These are phyloP conservation scores for Altica lythri DNA, from an alignment of 2,888 invertebrate genomes.

Conservation along the genomic window DNA sequence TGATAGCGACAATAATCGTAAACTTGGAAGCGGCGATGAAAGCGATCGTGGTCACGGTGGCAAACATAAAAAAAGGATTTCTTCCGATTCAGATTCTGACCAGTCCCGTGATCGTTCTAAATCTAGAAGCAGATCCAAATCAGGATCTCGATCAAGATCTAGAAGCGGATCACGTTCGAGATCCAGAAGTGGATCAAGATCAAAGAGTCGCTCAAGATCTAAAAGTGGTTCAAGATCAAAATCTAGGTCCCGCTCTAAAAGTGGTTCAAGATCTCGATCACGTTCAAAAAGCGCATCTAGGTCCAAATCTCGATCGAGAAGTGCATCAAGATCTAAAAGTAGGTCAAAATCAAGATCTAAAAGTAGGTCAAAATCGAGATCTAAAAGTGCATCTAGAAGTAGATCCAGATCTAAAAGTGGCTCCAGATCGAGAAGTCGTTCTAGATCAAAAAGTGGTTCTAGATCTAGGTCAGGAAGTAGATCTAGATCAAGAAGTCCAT, in stretches of 20 bases:
- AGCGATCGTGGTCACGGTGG: constrained; percentile 59
- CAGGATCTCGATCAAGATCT: constrained; percentile 51
- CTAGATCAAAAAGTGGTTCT: constrained; percentile 50
- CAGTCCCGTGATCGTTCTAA: constrained; percentile 47
- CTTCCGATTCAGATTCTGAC: constrained; percentile 64
- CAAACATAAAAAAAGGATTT: constrained; percentile 62
- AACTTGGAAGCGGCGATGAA: constrained; percentile 63
- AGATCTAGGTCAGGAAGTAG: constrained; percentile 48
- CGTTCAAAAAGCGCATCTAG: constrained; percentile 50
- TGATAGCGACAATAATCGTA: constrained; percentile 63
- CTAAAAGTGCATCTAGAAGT: constrained; percentile 51
- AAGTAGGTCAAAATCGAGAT: constrained; percentile 41
- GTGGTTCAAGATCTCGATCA: constrained; percentile 45
- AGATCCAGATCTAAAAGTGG: constrained; percentile 50
- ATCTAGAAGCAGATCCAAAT: constrained; percentile 48
- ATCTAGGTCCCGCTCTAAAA: constrained; percentile 35
- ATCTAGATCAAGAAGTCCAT: constrained; percentile 35
- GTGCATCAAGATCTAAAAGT: constrained; percentile 40
- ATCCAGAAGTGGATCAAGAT: constrained; percentile 37
- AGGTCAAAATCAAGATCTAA: constrained; percentile 49
- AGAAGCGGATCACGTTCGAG: constrained; percentile 44
- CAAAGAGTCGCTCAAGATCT: constrained; percentile 47
- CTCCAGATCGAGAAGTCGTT: constrained; percentile 45
- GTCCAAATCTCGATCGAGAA: constrained; percentile 52
- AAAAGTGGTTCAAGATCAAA: constrained; percentile 45